phyloP scores from a whole-genome alignment of 2,888 invertebrate genomes.

The Odontothrips loti region DNA sequence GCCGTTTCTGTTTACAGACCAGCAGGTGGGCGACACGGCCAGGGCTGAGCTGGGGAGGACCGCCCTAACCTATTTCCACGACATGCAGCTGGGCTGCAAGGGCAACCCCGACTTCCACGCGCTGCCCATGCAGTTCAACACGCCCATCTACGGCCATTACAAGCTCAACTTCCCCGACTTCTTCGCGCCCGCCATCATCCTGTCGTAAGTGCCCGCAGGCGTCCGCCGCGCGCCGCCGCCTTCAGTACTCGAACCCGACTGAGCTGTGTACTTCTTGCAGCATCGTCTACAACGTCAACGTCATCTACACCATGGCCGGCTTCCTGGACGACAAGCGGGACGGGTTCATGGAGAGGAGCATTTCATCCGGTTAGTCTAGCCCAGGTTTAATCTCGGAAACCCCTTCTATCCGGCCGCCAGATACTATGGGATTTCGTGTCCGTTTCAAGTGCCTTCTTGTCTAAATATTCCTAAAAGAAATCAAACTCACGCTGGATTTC shows the following conservation, averaged over 20 bases:
- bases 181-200: conserved; percentile 76
- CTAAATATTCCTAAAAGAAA: too few species aligned
- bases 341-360: conserved; percentile 81
- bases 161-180: conserved; percentile 68
- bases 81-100: conserved; percentile 49
- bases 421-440: too few species aligned
- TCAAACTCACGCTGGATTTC: neutral
- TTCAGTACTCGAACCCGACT: conserved; percentile 62
- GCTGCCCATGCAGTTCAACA: conserved; percentile 61
- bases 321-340: conserved; percentile 73
- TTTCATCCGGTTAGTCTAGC: conserved; percentile 62
- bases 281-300: neutral
- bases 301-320: conserved; percentile 51
- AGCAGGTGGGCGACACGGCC: neutral
- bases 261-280: conserved; percentile 55
- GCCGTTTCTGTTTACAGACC: neutral
- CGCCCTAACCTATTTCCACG: conserved; percentile 61
- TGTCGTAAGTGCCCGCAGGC: conserved; percentile 61
- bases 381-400: too few species aligned
- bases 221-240: conserved; percentile 22
- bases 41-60: conserved; percentile 53
- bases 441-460: too few species aligned
- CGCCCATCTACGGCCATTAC: conserved; percentile 62
- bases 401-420: too few species aligned
- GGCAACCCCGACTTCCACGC: conserved; percentile 45